A percentile compares a stretch with the other conserved stretches of the same genome.
Conservation (phyloP, 2,113 vertebrate genomes). For the Rhinogobius similis region DNA sequence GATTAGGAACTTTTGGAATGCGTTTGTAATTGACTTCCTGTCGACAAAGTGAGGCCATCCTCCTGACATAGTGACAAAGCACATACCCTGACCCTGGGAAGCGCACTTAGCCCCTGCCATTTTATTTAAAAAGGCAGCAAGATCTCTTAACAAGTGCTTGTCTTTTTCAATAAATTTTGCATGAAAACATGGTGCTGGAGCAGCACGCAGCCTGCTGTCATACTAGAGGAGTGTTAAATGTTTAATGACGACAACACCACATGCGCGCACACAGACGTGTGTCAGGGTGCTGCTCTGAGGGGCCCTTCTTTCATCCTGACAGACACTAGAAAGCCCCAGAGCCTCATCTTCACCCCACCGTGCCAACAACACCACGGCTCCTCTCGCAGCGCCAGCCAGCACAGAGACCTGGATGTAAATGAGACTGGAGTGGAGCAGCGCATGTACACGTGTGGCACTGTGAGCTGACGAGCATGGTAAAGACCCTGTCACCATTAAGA, state of each 20-base stretch:
- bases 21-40: not conserved
- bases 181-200: slow-evolving; percentile 90
- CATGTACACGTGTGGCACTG: slow-evolving; percentile 23
- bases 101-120: slow-evolving; percentile 85
- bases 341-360: slow-evolving; percentile 48
- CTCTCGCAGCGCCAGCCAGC: slow-evolving; percentile 50
- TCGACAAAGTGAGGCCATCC: slow-evolving; percentile 43
- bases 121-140: slow-evolving; percentile 84
- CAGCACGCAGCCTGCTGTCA: slow-evolving; percentile 94
- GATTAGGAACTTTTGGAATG: not conserved
- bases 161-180: slow-evolving; percentile 97
- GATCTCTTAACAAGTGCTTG: slow-evolving; percentile 84
- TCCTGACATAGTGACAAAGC: slow-evolving; percentile 45
- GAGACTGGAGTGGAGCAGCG: slow-evolving; percentile 39
- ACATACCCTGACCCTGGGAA: slow-evolving; percentile 53
- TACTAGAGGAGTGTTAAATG: slow-evolving; percentile 92
- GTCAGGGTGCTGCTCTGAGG: slow-evolving; percentile 87
- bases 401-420: slow-evolving; percentile 88
- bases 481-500: slow-evolving; percentile 55
- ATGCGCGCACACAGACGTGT: slow-evolving; percentile 83
- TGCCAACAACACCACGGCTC: slow-evolving; percentile 44
- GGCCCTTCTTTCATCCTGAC: slow-evolving; percentile 88
- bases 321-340: slow-evolving; percentile 77
- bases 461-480: slow-evolving; percentile 31
- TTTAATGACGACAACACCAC: slow-evolving; percentile 99